These are phyloP conservation scores for Conger conger DNA, from an alignment of 2,113 vertebrate species.

Conservation along the genomic window DNA sequence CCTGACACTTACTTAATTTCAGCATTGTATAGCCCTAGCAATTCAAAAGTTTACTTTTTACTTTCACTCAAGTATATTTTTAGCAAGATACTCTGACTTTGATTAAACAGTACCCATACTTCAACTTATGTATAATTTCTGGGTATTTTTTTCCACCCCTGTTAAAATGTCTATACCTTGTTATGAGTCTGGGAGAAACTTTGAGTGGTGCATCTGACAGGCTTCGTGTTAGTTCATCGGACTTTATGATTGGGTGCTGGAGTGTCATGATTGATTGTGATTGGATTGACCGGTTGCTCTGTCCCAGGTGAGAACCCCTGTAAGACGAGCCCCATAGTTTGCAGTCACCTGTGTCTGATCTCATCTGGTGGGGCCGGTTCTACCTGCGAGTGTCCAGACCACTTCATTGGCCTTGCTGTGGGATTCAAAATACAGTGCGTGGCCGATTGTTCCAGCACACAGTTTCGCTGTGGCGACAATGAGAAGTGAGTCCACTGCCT, in stretches of 20 bases:
- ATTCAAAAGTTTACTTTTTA: too few relatives aligned
- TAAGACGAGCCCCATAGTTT: constrained; percentile 53
- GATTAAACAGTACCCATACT: too few relatives aligned
- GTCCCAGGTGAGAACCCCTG: constrained; percentile 64
- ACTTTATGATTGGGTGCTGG: neutral
- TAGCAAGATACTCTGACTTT: too few relatives aligned
- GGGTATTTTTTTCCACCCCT: too few relatives aligned
- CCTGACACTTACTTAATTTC: too few relatives aligned
- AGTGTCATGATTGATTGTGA: constrained; percentile 41
- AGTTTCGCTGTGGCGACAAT: constrained; percentile 70
- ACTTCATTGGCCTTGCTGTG: constrained; percentile 56
- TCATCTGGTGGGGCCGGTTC: constrained; percentile 54
- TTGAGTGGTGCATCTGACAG: neutral
- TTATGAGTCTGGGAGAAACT: neutral
- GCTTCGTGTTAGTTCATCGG: neutral
- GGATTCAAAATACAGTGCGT: constrained; percentile 66
- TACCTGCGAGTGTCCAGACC: constrained; percentile 63
- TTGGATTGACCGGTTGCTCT: neutral
- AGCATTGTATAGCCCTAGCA: too few relatives aligned
- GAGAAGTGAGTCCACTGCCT: constrained; percentile 54
- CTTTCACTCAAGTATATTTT: too few relatives aligned
- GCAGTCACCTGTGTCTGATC: constrained; percentile 69
- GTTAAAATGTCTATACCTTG: neutral
- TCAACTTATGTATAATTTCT: too few relatives aligned
- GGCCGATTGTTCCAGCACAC: constrained; percentile 69